Evolutionary conservation across 1,140 invertebrate species (phyloP).

Genomic region (Eurosta solidaginis): DNA sequence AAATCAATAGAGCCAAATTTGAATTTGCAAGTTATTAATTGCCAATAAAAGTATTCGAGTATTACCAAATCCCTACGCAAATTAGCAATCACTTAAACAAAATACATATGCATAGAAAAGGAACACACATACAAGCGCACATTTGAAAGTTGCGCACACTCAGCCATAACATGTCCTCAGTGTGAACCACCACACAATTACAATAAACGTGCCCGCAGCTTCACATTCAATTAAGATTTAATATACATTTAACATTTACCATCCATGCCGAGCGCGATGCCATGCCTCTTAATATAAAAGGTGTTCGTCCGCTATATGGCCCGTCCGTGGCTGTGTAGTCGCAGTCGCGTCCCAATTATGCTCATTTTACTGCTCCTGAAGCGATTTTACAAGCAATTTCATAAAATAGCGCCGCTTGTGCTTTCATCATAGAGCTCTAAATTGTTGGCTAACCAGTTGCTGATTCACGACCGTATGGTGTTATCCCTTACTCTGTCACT

Average conservation of each 20-base stretch:
- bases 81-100: neutral
- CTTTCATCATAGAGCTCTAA: neutral
- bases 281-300: neutral
- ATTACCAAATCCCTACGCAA: neutral
- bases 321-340: neutral
- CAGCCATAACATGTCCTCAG: neutral
- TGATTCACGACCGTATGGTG: too few relatives aligned
- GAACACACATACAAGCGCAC: neutral
- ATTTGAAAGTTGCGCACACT: neutral
- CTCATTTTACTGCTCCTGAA: neutral
- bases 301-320: neutral
- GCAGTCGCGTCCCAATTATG: conserved; percentile 8
- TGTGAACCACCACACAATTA: neutral
- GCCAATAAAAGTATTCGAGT: neutral
- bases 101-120: neutral
- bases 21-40: neutral
- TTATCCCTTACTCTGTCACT: too few relatives aligned
- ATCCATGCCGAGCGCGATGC: neutral
- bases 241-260: neutral
- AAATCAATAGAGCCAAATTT: neutral
- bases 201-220: neutral
- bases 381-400: neutral
- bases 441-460: neutral
- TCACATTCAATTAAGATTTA: neutral
- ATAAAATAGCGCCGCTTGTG: neutral